These are phyloP conservation scores for Taenaris catops DNA, from an alignment of 2,888 invertebrate genomes.

Conservation along the genomic window DNA sequence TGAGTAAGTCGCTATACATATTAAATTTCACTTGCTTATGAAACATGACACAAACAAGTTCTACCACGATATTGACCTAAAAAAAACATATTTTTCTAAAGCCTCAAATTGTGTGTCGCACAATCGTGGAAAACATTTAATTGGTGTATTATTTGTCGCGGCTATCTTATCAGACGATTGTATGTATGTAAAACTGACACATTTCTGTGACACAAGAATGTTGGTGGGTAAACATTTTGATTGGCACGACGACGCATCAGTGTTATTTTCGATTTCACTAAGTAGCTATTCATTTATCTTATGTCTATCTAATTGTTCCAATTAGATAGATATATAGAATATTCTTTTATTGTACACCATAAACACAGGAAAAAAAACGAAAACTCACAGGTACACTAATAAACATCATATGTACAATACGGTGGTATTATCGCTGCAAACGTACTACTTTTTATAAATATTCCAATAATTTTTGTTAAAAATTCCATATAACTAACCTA, in stretches of 20 bases:
- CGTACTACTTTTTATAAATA: too few species aligned
- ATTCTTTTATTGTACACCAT: too few species aligned
- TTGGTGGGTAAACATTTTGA: conserved; percentile 21
- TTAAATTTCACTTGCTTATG: conserved; percentile 10
- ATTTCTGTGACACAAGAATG: conserved; percentile 23
- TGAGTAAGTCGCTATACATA: conserved; percentile 7
- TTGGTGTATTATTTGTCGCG: conserved; percentile 25
- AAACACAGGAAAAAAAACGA: too few species aligned
- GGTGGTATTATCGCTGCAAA: too few species aligned
- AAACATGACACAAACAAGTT: conserved; percentile 12
- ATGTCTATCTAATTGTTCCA: too few species aligned
- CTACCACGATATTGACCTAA: conserved; percentile 12
- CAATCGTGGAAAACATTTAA: conserved; percentile 25
- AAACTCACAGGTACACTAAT: too few species aligned
- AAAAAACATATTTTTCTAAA: conserved; percentile 6
- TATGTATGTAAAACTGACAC: conserved; percentile 27
- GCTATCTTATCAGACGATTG: conserved; percentile 29
- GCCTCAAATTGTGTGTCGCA: conserved; percentile 25
- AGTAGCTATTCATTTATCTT: too few species aligned
- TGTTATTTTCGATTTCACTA: conserved; percentile 2
- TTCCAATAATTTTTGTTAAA: too few species aligned
- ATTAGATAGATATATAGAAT: too few species aligned
- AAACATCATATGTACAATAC: too few species aligned
- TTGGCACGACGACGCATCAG: conserved; percentile 6
- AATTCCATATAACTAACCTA: too few species aligned